Evolutionary conservation across 2,113 vertebrate genomes (phyloP), one percentile per base, ranked within the genome.

Genomic region (Rana temporaria): DNA sequence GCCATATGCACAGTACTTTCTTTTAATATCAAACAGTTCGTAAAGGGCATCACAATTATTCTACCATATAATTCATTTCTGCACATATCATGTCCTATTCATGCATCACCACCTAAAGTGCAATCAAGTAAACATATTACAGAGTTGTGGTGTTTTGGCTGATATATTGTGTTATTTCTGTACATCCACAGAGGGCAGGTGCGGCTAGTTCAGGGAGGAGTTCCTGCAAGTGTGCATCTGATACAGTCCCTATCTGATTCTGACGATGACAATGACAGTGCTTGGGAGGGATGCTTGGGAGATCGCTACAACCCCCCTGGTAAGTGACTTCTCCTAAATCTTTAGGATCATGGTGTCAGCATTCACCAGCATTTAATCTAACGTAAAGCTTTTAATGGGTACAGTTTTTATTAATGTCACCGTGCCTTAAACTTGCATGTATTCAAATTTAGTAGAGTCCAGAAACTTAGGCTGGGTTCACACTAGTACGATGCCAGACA

Each of bases 301-400:
- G 94, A 96, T 88, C 93, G 94, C 82, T 97, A 97, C 87, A 96
- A 95, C 81, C 96, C 96, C 59, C 95, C 96, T n/a, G 96, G 96
- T 98, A 91, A 91, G 81, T 74, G 53, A 38, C 0, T 42, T 42
- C 38, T n/a, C n/a, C n/a, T 42, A 5, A 48, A 48, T 48, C 11
- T 14, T 48, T 12, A 48, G 42, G 12, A 48, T 8, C 12, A 48
- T 48, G 8, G 9, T 48, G 6, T 48, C 42, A 0, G 0, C 11
- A 12, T 48, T 48, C 42, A 48, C 7, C 42, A 48, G 1, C 42
- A 48, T 48, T 48, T 48, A 6, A 42, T 42, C 38, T 42, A 48
- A 48, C 12, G 1, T 2, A 48, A 48, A 48, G 42, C 42, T 42
- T 42, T 42, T 42, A 1, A 11, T 8, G 9, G 9, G 4, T 42